Base-by-base conservation (phyloP, 2,888 invertebrate species). In the Craniophora ligustri region DNA sequence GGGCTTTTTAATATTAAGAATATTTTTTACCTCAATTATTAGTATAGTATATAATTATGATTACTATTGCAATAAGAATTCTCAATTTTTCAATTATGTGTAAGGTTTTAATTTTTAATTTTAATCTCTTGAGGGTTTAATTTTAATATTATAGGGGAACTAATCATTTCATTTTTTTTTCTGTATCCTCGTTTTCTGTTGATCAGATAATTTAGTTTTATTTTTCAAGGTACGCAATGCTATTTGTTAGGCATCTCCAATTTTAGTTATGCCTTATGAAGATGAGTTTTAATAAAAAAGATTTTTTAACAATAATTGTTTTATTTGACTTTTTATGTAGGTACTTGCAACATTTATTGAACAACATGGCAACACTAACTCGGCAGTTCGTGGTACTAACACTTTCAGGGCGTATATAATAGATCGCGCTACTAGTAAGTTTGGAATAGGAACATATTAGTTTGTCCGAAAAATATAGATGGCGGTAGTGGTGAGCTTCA, bases 241-340 rank as follows among this genome's bases (percentile, higher is more conserved):
- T 67, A 60, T 59, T 11, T 59, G 35, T 30, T 41, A 55, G 30
- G 40, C 34, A 26, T 67, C 56, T 59, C 36, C 35, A 13, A 30
- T 46, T 58, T 38, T 48, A 50, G 49, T 58, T 58, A 8, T 26
- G 10, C 5, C 13, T 7, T 42, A 42, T 2, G 26, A 34, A 50
- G n/a, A 30, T 49, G 23, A 42, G 36, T 55, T 69, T 58, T 10
- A 70, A 59, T 67, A 56, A 70, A 69, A 48, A 36, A 39, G 23
- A 11, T 8, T 63, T 63, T 53, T 30, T 63, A 44, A 63, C 11
- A 59, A 32, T 19, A 7, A 1, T 54, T 34, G 53, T 63, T 48
- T 63, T 0, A 49, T 51, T 56, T 44, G 13, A 8, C 26, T n/a
- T 6, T 14, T 8, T 8, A 3, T 3, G 3, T 3, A 7, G 8